Evolutionary conservation across 2,888 invertebrate species (phyloP).

Genomic region (Allacma fusca): DNA sequence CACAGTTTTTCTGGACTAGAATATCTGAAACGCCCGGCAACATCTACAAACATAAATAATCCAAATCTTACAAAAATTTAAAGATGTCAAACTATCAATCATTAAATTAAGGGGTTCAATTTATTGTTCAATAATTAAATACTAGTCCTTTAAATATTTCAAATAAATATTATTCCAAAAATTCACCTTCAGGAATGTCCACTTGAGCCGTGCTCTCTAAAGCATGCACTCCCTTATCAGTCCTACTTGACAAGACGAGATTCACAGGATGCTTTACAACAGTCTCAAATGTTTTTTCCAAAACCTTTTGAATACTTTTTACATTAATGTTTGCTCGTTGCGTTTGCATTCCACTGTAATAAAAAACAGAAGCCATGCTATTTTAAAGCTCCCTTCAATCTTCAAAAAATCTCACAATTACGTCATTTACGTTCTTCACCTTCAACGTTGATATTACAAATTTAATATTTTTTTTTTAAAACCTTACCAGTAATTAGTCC

Average conservation of each 20-base stretch:
- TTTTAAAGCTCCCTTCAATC: no score
- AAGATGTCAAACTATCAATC: no score
- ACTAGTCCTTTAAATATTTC: no score
- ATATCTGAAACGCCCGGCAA: background rate
- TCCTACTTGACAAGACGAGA: conserved; percentile 51
- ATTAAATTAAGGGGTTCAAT: no score
- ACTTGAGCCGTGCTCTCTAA: conserved; percentile 47
- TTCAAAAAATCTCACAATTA: no score
- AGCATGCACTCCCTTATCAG: conserved; percentile 58
- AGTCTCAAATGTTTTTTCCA: conserved; percentile 52
- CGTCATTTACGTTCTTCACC: no score
- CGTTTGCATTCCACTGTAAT: conserved; percentile 48
- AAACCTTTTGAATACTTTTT: conserved; percentile 54
- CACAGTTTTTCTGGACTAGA: conserved; percentile 53
- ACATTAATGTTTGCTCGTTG: conserved; percentile 33
- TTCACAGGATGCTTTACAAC: conserved; percentile 30
- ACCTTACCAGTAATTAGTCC: conserved; percentile 55
- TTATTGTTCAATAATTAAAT: no score
- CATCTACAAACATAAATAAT: no score
- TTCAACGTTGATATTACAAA: no score
- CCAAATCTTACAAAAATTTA: no score
- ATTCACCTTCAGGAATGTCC: conserved; percentile 48
- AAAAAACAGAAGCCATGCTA: background rate
- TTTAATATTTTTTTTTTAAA: no score
- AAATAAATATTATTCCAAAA: no score